phyloP scores from a whole-genome alignment of 2,888 invertebrate genomes.

The Elysia crispata region DNA sequence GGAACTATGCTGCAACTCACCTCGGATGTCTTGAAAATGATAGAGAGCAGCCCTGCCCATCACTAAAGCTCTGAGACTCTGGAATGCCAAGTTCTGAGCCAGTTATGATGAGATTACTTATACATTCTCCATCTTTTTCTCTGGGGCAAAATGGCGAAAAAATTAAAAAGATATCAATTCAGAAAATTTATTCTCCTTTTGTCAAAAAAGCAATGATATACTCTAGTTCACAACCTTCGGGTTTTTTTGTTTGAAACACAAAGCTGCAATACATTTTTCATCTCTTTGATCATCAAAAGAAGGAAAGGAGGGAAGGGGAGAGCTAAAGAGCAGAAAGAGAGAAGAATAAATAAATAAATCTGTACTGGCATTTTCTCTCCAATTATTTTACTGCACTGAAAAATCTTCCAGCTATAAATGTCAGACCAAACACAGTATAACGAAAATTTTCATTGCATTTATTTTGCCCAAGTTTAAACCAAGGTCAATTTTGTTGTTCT shows the following conservation, averaged over 20 bases:
- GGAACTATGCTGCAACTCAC: too few species aligned
- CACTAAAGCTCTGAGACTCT: slow-evolving; percentile 51
- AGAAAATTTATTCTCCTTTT: not conserved
- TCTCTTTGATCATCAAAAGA: too few species aligned
- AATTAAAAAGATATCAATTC: too few species aligned
- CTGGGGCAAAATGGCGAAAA: slow-evolving; percentile 59
- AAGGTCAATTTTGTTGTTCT: too few species aligned
- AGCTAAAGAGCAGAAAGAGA: not conserved
- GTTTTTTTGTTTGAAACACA: not conserved
- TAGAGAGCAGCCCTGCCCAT: slow-evolving; percentile 56
- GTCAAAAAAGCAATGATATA: not conserved
- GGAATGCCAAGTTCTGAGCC: slow-evolving; percentile 50
- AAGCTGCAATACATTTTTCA: too few species aligned
- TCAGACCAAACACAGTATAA: too few species aligned
- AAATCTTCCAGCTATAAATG: too few species aligned
- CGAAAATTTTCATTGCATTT: too few species aligned
- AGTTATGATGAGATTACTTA: slow-evolving; percentile 61
- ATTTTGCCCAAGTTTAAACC: too few species aligned
- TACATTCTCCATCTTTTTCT: slow-evolving; percentile 64
- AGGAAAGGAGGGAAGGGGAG: not conserved
- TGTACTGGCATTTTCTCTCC: too few species aligned
- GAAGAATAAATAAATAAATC: too few species aligned
- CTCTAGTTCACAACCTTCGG: not conserved
- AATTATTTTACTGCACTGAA: too few species aligned
- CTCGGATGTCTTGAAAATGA: slow-evolving; percentile 37